Conservation (phyloP, 2,113 vertebrate species). For the Atrichornis clamosus region DNA sequence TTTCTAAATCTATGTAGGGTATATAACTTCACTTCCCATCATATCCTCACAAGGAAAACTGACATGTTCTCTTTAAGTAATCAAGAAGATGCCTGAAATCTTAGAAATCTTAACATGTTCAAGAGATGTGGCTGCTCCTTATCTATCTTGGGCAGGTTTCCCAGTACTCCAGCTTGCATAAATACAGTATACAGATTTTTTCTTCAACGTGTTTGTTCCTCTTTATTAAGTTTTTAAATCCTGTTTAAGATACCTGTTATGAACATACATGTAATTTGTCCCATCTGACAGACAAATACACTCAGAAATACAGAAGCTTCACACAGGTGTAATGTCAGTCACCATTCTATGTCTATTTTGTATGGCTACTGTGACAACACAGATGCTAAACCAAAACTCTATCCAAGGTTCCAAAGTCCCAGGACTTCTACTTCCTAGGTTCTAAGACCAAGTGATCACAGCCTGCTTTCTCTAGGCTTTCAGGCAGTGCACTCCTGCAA, state of each 20-base stretch:
- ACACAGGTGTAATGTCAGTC: fast-evolving
- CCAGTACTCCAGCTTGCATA: neutral
- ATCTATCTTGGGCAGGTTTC: neutral
- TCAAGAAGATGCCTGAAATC: neutral
- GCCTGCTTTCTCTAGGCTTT: neutral
- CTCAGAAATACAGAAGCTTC: neutral
- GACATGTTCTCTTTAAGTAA: neutral
- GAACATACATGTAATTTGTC: neutral
- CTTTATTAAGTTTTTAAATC: neutral
- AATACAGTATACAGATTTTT: neutral
- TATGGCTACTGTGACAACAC: neutral
- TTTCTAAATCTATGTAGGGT: neutral
- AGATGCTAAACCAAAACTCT: neutral
- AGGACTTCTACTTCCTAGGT: neutral
- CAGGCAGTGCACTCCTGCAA: neutral
- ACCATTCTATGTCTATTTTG: neutral
- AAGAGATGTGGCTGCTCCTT: neutral
- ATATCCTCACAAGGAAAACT: neutral
- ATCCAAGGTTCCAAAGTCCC: neutral
- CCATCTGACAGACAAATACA: neutral
- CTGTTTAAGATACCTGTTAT: neutral
- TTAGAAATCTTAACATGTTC: neutral
- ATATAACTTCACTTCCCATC: neutral
- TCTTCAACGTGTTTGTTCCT: neutral
- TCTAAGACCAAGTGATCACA: neutral